A percentile compares a stretch with the other conserved stretches of the same genome.
phyloP scores from a whole-genome alignment of 1,140 invertebrate genomes.

The Pseudomyrmex gracilis region DNA sequence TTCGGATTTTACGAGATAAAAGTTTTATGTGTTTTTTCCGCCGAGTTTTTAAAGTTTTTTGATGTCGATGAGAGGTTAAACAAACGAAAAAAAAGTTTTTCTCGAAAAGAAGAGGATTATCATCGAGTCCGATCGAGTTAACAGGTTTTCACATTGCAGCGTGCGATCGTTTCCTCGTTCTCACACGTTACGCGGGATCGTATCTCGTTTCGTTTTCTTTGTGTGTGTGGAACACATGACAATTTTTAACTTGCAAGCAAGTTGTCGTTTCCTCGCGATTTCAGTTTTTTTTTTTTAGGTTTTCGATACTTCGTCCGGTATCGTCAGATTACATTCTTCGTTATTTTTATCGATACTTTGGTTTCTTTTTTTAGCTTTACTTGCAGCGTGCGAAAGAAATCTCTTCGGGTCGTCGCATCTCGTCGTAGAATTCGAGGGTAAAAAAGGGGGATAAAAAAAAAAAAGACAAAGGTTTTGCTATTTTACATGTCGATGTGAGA shows the following conservation, averaged over 20 bases:
- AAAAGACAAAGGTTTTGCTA: constrained; percentile 25
- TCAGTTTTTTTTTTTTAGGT: constrained; percentile 37
- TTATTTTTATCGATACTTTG: constrained; percentile 67
- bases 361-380: constrained; percentile 58
- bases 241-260: constrained; percentile 68
- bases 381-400: constrained; percentile 13
- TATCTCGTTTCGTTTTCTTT: constrained; percentile 47
- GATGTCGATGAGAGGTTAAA: constrained; percentile 64
- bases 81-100: constrained; percentile 60
- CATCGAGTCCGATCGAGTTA: constrained; percentile 30
- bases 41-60: constrained; percentile 53
- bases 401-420: constrained; percentile 39
- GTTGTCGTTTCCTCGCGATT: constrained; percentile 46
- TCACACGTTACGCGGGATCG: neutral
- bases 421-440: constrained; percentile 32
- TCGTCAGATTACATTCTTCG: constrained; percentile 56
- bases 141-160: constrained; percentile 36
- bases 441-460: constrained; percentile 12
- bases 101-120: neutral
- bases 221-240: constrained; percentile 53
- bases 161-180: neutral
- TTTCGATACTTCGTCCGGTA: constrained; percentile 1
- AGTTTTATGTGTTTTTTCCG: constrained; percentile 44
- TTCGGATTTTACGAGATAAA: constrained; percentile 50
- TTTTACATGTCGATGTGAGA: constrained; percentile 45